A percentile compares a stretch with the other conserved stretches of the same genome.
Conservation (phyloP, 2,113 vertebrate genomes). For the Picathartes gymnocephalus region DNA sequence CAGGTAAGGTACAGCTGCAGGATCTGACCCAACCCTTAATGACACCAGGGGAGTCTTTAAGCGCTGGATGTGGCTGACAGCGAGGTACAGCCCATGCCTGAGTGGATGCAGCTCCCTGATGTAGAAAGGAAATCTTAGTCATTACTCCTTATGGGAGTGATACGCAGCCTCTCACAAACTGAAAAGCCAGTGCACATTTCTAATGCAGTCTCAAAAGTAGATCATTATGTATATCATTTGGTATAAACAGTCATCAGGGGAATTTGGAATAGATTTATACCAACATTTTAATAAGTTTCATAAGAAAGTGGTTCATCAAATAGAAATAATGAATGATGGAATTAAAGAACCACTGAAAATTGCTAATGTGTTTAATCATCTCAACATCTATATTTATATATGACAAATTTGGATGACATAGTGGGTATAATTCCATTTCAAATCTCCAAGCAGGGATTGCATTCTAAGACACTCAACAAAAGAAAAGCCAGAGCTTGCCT, state of each 20-base stretch:
- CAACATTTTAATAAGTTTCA: conserved; percentile 66
- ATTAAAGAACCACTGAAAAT: conserved; percentile 63
- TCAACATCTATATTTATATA: conserved; percentile 64
- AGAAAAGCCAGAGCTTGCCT: not conserved
- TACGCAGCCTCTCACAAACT: not conserved
- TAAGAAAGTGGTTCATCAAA: conserved; percentile 61
- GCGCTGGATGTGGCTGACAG: not conserved
- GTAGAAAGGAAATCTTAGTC: not conserved
- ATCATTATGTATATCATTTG: conserved; percentile 61
- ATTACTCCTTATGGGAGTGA: conserved; percentile 8
- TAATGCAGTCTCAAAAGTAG: conserved; percentile 51
- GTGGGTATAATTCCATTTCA: conserved; percentile 17
- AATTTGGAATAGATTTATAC: conserved; percentile 55
- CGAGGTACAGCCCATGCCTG: not conserved
- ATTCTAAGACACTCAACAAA: not conserved
- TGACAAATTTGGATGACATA: conserved; percentile 52
- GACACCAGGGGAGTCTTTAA: not conserved
- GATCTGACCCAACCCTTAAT: not conserved
- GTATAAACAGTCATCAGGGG: conserved; percentile 62
- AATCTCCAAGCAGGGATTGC: conserved; percentile 11
- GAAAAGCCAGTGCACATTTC: conserved; percentile 25
- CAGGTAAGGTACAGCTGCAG: not conserved
- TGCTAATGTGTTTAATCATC: conserved; percentile 64
- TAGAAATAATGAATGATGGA: conserved; percentile 60
- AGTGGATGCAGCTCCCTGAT: not conserved